These are phyloP conservation scores for Murina feae DNA, from an alignment of 2,113 vertebrate genomes.

Conservation along the genomic window DNA sequence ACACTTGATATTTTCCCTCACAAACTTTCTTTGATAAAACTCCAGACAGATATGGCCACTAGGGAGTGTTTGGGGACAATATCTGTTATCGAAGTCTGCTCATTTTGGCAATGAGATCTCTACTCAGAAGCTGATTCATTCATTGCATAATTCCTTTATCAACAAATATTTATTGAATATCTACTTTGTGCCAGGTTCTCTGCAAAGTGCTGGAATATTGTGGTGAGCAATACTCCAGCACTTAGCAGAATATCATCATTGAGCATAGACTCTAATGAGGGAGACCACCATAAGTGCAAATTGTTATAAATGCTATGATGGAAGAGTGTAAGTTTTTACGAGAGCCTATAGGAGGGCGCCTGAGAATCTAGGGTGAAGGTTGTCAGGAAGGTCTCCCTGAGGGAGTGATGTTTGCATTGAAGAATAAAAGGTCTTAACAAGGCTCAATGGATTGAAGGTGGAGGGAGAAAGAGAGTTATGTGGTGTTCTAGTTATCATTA, in stretches of 20 bases:
- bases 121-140: neutral
- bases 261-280: neutral
- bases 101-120: neutral
- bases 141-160: neutral
- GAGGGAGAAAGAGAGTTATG: neutral
- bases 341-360: neutral
- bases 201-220: neutral
- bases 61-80: neutral
- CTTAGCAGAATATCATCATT: neutral
- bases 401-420: neutral
- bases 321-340: neutral
- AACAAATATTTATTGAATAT: neutral
- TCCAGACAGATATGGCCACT: neutral
- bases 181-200: neutral
- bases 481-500: neutral
- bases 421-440: neutral
- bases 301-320: neutral
- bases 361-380: neutral
- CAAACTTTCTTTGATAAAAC: neutral
- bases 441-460: neutral
- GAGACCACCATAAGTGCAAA: neutral
- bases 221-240: neutral
- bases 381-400: neutral
- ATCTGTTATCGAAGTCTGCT: neutral
- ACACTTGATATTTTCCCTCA: neutral